Base-by-base conservation (phyloP, 2,888 invertebrate genomes). In the Orthosia incerta region DNA sequence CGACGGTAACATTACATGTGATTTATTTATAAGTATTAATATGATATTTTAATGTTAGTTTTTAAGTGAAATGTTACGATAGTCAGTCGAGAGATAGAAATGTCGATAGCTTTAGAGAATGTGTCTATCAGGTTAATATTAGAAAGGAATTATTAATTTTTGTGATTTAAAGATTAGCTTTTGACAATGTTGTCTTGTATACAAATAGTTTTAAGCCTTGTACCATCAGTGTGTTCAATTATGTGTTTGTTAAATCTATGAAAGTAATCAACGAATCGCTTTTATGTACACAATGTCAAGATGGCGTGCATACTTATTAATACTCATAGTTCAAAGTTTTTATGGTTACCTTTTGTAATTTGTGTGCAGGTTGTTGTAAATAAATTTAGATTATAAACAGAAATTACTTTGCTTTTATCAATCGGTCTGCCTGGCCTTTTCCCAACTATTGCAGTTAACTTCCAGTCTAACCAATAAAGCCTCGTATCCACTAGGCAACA, bases 141-240 rank as follows among this genome's bases (percentile, higher is more conserved):
- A 56, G 45, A 57, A 72, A 60, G 26, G 23, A 72, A 31, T 60
- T 53, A 76, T 50, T 57, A 76, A 69, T 64, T 64, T 64, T 67
- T 82, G 78, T 68, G 53, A 65, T 78, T 64, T 66, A 62, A 72
- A 31, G 31, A 63, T 53, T 81, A 74, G 74, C 68, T 83, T 75
- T 86, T 78, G 75, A 76, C 71, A 66, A 53, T 83, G 48, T 74
- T 76, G 71, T 75, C 70, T 65, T 48, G 53, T 80, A 83, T 75
- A 83, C 59, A 75, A 64, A 74, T 82, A 81, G 71, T 70, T 63
- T 31, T 84, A 82, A 79, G 84, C 71, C 72, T 77, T 86, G 80
- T 86, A 86, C 85, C 86, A 86, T 84, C 70, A 74, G 77, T 84
- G 85, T 85, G 85, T 85, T 85, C 85, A 86, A 69, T 53, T 71